These are phyloP conservation scores for Sepiola atlantica DNA, from an alignment of 2,888 invertebrate species.

Conservation along the genomic window DNA sequence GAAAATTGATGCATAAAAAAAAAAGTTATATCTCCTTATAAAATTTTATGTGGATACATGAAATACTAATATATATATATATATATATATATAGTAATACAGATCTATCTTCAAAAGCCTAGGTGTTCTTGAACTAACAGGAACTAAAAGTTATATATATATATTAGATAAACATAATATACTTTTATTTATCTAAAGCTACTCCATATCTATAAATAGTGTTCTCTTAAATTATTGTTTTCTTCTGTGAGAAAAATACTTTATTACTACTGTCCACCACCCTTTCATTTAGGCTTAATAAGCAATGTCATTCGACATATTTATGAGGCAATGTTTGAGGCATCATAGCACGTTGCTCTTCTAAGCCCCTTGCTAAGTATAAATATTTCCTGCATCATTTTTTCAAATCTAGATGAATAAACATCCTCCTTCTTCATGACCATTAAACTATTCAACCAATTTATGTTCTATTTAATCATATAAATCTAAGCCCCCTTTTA, in stretches of 20 bases:
- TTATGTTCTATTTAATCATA: background rate
- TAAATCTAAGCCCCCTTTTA: background rate
- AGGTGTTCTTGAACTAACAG: too few relatives aligned
- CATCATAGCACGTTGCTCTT: background rate
- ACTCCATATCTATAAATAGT: background rate
- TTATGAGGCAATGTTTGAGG: background rate
- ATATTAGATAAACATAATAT: too few relatives aligned
- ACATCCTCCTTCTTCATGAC: background rate
- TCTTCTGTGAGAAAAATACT: background rate
- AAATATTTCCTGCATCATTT: background rate
- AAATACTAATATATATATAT: too few relatives aligned
- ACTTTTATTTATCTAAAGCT: background rate
- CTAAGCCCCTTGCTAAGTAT: background rate
- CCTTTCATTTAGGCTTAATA: background rate
- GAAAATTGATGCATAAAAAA: too few relatives aligned
- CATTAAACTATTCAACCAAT: background rate
- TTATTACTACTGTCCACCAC: too few relatives aligned
- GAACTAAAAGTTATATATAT: too few relatives aligned
- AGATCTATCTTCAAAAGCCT: too few relatives aligned
- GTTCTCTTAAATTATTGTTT: background rate
- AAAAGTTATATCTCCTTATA: too few relatives aligned
- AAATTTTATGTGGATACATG: too few relatives aligned
- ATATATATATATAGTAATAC: too few relatives aligned
- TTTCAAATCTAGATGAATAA: background rate
- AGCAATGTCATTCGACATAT: background rate